phyloP scores from a whole-genome alignment of 1,140 invertebrate genomes.

The Drosophila navojoa region DNA sequence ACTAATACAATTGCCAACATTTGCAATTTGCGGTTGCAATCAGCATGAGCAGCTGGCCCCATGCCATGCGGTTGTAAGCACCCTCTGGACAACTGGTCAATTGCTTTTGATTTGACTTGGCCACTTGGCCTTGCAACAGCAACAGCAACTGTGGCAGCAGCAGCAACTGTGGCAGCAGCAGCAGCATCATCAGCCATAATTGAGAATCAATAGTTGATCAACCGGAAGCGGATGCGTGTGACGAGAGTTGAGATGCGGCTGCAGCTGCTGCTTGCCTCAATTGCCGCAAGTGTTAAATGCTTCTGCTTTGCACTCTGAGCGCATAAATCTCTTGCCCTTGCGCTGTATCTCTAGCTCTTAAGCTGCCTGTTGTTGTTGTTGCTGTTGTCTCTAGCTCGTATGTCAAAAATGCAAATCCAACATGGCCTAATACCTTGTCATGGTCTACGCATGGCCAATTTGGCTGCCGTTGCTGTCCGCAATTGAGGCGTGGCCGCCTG shows the following conservation, averaged over 20 bases:
- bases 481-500: slow-evolving; percentile 19
- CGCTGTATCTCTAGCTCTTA: neutral
- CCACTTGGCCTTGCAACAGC: slow-evolving; percentile 8
- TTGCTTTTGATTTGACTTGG: slow-evolving; percentile 60
- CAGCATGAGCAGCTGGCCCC: slow-evolving; percentile 25
- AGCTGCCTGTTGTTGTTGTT: neutral
- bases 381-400: slow-evolving; percentile 1
- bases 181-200: slow-evolving; percentile 36
- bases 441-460: no score
- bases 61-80: neutral
- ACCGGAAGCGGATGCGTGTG: slow-evolving; percentile 39
- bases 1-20: slow-evolving; percentile 28
- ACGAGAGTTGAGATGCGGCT: slow-evolving; percentile 20
- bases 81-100: slow-evolving; percentile 44
- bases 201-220: slow-evolving; percentile 54
- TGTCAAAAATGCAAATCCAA: slow-evolving; percentile 74
- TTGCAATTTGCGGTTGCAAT: slow-evolving; percentile 52
- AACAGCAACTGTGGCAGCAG: slow-evolving; percentile 1
- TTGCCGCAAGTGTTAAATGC: slow-evolving; percentile 44
- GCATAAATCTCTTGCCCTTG: neutral
- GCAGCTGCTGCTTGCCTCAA: neutral
- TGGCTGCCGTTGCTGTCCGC: neutral
- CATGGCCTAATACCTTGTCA: slow-evolving; percentile 64
- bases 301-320: slow-evolving; percentile 13
- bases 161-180: neutral